Conservation (phyloP, 2,888 invertebrate genomes). For the Pachymerium ferrugineum region DNA sequence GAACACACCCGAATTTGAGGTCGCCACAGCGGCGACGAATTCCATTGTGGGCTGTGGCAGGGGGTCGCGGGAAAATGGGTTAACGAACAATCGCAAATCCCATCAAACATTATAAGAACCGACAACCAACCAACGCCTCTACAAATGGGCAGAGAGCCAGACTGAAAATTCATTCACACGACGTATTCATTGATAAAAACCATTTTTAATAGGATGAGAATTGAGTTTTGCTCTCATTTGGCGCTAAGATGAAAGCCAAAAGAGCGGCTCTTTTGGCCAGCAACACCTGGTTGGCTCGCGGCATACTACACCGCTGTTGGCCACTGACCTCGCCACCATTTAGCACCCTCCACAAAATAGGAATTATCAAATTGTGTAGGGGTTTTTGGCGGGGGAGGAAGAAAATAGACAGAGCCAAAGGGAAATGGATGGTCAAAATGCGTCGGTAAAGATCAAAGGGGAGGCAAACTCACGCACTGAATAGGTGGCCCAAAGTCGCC, state of each 20-base stretch:
- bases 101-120: constrained; percentile 9
- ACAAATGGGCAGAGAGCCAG: neutral
- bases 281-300: constrained; percentile 30
- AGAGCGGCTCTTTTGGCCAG: constrained; percentile 28
- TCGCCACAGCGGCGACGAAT: constrained; percentile 14
- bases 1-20: constrained; percentile 23
- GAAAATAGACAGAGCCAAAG: constrained; percentile 10
- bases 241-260: constrained; percentile 23
- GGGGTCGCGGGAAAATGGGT: constrained; percentile 18
- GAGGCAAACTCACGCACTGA: constrained; percentile 6
- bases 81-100: constrained; percentile 18
- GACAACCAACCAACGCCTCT: constrained; percentile 4
- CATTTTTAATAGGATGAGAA: too few relatives aligned
- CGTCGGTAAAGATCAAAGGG: neutral
- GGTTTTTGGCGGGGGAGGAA: constrained; percentile 17
- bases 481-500: constrained; percentile 29
- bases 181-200: constrained; percentile 11
- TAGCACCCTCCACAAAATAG: too few relatives aligned
- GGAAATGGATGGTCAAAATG: constrained; percentile 28
- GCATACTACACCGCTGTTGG: constrained; percentile 10
- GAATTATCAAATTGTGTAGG: too few relatives aligned
- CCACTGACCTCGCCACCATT: constrained; percentile 25
- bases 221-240: constrained; percentile 29
- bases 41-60: constrained; percentile 5
- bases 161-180: constrained; percentile 7